These are phyloP conservation scores for Sarcophaga variegata DNA, from an alignment of 2,888 invertebrate genomes.

Conservation along the genomic window DNA sequence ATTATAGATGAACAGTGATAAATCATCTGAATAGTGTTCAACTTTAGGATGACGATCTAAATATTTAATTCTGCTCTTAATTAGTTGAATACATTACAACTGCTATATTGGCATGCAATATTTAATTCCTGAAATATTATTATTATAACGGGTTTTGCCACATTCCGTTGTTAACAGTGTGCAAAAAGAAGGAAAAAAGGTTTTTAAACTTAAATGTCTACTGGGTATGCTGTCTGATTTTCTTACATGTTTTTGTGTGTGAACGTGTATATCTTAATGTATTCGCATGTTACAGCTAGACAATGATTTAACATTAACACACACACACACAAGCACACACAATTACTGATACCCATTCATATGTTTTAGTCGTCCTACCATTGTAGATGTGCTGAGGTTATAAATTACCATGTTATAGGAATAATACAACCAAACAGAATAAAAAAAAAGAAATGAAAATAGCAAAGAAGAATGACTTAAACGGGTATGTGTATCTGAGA, in stretches of 20 bases:
- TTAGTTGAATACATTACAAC: too few relatives aligned
- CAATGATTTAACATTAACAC: slow-evolving; percentile 41
- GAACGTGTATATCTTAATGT: neutral
- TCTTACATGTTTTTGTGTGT: neutral
- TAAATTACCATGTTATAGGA: slow-evolving; percentile 52
- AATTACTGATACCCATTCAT: neutral
- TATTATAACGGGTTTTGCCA: too few relatives aligned
- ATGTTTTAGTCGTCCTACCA: neutral
- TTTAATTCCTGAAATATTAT: too few relatives aligned
- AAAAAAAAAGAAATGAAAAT: slow-evolving; percentile 15
- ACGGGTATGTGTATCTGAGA: neutral
- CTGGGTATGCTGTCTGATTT: neutral
- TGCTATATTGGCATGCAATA: too few relatives aligned
- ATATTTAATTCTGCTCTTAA: too few relatives aligned
- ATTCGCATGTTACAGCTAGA: neutral
- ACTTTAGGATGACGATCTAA: too few relatives aligned
- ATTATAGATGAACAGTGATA: too few relatives aligned
- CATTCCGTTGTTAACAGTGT: neutral
- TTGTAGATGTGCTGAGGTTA: slow-evolving; percentile 33
- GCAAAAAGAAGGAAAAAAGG: neutral
- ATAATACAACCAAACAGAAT: slow-evolving; percentile 11
- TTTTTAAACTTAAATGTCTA: neutral
- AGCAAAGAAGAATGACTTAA: neutral
- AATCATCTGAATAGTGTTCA: too few relatives aligned
- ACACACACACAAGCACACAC: slow-evolving; percentile 22